Evolutionary conservation across 1,140 invertebrate species (phyloP).

Genomic region (Drosophila subpulchrella): DNA sequence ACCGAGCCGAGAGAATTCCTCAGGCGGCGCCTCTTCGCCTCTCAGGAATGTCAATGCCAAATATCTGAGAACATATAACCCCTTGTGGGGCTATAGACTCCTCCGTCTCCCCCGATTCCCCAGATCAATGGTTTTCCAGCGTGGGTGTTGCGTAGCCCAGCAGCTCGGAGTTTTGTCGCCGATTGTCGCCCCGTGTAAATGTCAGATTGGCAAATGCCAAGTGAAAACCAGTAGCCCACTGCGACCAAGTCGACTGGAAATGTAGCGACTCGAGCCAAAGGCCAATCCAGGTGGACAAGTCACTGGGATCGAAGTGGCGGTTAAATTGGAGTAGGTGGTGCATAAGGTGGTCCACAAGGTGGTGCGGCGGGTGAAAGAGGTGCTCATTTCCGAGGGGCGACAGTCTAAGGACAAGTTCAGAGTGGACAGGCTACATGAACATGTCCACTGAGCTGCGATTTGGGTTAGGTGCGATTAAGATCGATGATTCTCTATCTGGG

Average conservation of each 20-base stretch:
- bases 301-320: constrained; percentile 47
- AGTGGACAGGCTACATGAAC: constrained; percentile 43
- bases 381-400: constrained; percentile 9
- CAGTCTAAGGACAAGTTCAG: constrained; percentile 63
- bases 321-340: constrained; percentile 2
- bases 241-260: constrained; percentile 65
- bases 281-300: constrained; percentile 72
- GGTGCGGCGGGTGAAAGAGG: not conserved
- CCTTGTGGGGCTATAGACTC: not conserved
- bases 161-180: constrained; percentile 66
- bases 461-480: constrained; percentile 46
- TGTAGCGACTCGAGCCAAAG: constrained; percentile 70
- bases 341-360: not conserved
- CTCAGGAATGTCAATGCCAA: constrained; percentile 69
- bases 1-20: constrained; percentile 39
- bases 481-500: constrained; percentile 5
- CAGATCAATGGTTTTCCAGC: constrained; percentile 4
- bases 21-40: constrained; percentile 42
- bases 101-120: not conserved
- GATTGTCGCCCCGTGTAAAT: constrained; percentile 72
- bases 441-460: constrained; percentile 43
- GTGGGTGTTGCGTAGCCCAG: constrained; percentile 77
- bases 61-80: not conserved
- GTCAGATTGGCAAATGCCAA: constrained; percentile 72
- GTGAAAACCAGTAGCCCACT: constrained; percentile 70